Base-by-base conservation (phyloP, 2,888 invertebrate genomes). In the Caenorhabditis panamensis region DNA sequence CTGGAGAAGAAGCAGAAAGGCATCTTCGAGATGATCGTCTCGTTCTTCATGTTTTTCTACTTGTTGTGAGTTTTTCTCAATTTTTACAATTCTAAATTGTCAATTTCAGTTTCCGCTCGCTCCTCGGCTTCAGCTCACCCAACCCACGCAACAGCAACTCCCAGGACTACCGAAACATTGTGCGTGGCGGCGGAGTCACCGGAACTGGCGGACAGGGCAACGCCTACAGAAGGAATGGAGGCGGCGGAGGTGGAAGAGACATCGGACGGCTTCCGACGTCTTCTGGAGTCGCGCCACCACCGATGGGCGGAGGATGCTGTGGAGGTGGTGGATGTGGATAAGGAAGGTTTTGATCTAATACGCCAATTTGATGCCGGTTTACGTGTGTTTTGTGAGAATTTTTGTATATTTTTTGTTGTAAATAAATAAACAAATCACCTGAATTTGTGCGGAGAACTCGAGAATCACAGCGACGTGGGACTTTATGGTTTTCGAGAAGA, bases 221-320 rank as follows among this genome's bases (percentile, higher is more conserved):
- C 16, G 64, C 71, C 8, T 76, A 72, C 47, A 63, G 69, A 44
- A 53, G 79, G 47, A 62, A 79, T 53, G 79, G 82, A 11, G 80
- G 71, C 36, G 76, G 79, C 28, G 69, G 56, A 16, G 59, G 63
- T 6, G 63, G 69, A 63, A 41, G 67, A 20, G 58, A 73, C 51
- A 82, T 84, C 53, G 82, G 84, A 18, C 54, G 84, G 11, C 62
- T 82, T 3, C 64, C 79, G 13, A 31, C 22, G 1, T n/a, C 72
- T 11, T 83, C 83, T 0, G 79, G 77, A 53, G 58, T 82, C 26
- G 79, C 83, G 0, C 83, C 83, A 31, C 83, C 83, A 56, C 83
- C 83, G 58, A 83, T 83, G 83, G 56, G 83, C 47, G 83, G 83
- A 22, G 83, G 83, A 68, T 83, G 83, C 56, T 83, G 83, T 69